Conservation (phyloP, 2,113 vertebrate species). For the Thermophis baileyi region DNA sequence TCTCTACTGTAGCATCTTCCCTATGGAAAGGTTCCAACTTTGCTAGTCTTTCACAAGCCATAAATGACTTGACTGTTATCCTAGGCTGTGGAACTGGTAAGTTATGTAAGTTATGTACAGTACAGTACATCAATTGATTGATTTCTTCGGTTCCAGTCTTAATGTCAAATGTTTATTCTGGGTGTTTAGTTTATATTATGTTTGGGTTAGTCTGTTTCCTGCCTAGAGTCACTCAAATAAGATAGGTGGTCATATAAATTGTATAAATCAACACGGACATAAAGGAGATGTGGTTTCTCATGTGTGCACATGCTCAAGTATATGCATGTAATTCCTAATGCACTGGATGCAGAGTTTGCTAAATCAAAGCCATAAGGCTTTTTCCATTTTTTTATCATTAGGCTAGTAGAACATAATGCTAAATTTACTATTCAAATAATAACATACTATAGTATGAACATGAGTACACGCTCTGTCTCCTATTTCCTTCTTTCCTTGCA, state of each 20-base stretch:
- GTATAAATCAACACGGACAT: neutral
- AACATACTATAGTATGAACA: neutral
- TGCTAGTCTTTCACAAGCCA: neutral
- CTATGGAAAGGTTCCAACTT: neutral
- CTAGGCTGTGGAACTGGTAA: neutral
- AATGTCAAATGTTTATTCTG: neutral
- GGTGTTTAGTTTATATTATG: neutral
- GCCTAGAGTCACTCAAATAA: neutral
- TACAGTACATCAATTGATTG: neutral
- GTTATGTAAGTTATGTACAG: neutral
- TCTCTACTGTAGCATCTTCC: neutral
- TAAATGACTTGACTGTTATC: neutral
- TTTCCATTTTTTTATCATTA: neutral
- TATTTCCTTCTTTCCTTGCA: neutral
- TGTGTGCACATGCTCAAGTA: neutral
- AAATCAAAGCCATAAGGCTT: neutral
- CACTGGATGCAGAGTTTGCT: neutral
- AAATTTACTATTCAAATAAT: neutral
- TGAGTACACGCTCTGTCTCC: neutral
- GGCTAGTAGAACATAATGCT: neutral
- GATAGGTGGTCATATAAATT: neutral
- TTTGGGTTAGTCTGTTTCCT: neutral
- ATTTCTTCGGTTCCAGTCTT: neutral
- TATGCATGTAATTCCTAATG: neutral
- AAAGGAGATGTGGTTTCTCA: neutral